Evolutionary conservation across 2,113 vertebrate species (phyloP), one percentile per base, ranked within the genome.

Genomic region (Podarcis muralis): DNA sequence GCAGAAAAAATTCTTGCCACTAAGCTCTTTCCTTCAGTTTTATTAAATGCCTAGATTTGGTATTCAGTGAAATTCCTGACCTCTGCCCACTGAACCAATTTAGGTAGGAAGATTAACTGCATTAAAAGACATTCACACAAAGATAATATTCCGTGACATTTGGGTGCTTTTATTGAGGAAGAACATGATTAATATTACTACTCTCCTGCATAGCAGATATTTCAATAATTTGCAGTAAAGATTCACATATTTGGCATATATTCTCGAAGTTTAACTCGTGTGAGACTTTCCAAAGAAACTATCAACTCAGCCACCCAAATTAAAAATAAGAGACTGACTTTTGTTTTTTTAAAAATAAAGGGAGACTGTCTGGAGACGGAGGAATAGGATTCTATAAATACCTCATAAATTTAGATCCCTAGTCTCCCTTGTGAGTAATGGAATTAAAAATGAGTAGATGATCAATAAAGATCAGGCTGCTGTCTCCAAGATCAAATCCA

Each of bases 71-170:
- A 90, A 92, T 93, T 91, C 68, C 80, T 93, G 91, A 90, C 85
- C 89, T 93, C 91, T 90, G 37, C 78, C 91, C 37, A 7, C 62
- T 74, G 92, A 93, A 94, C 90, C 93, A 83, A 94, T 95, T 88
- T 87, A 86, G 78, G 59, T 53, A 74, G 78, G 7, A 89, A 85
- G 77, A 90, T 88, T 79, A 92, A 88, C 32, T 25, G 32, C 11
- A 37, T 65, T 65, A 65, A 30, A 77, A 59, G 23, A 74, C 22
- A 2, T 20, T 71, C 3, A 87, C 12, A 83, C 6, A 69, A 57
- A 90, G 78, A 75, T 84, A 66, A 20, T 81, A 92, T 90, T 87
- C 32, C 78, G 89, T 94, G 92, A 93, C 90, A 93, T 93, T 94
- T 94, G 91, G 81, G 20, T 74, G 18, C 7, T 16, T 18, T 84